Evolutionary conservation across 2,113 vertebrate species (phyloP).

Genomic region (Cyprinodon brontotheroides): DNA sequence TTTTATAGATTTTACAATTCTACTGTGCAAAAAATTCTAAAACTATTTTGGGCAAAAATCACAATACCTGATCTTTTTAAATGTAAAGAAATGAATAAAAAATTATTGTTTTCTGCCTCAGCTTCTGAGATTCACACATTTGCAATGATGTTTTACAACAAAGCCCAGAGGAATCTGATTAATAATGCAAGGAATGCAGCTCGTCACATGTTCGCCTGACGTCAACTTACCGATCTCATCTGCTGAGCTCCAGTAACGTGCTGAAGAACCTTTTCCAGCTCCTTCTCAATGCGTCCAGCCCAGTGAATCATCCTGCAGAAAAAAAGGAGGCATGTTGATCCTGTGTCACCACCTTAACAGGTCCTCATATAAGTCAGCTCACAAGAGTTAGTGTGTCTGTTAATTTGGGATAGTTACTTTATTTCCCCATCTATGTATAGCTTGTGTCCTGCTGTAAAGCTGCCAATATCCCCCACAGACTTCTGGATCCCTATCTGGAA

Average conservation of each 20-base stretch:
- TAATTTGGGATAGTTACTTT: neutral
- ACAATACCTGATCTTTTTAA: too few species aligned
- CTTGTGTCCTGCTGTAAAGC: conserved; percentile 31
- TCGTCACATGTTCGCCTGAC: conserved; percentile 41
- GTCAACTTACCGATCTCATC: conserved; percentile 81
- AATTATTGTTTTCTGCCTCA: conserved; percentile 8
- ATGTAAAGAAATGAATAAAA: neutral
- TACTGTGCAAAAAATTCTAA: too few species aligned
- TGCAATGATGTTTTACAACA: conserved; percentile 25
- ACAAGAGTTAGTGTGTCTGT: conserved; percentile 17
- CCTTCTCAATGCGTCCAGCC: conserved; percentile 85
- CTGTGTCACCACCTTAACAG: neutral
- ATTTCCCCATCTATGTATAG: conserved; percentile 7
- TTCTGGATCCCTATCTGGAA: conserved; percentile 23
- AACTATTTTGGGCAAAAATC: too few species aligned
- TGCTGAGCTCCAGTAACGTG: conserved; percentile 83
- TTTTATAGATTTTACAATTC: too few species aligned
- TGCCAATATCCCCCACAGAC: conserved; percentile 6
- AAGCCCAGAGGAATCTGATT: conserved; percentile 30
- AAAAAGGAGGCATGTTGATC: conserved; percentile 35
- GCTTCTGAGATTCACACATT: neutral
- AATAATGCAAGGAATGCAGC: conserved; percentile 51
- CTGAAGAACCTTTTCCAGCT: conserved; percentile 83
- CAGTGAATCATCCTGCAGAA: conserved; percentile 83
- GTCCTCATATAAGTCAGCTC: too few species aligned